A percentile compares a stretch with the other conserved stretches of the same genome.
These are phyloP conservation scores for Petrocephalus schoutedeni DNA, from an alignment of 2,797 vertebrate species.

Conservation along the genomic window DNA sequence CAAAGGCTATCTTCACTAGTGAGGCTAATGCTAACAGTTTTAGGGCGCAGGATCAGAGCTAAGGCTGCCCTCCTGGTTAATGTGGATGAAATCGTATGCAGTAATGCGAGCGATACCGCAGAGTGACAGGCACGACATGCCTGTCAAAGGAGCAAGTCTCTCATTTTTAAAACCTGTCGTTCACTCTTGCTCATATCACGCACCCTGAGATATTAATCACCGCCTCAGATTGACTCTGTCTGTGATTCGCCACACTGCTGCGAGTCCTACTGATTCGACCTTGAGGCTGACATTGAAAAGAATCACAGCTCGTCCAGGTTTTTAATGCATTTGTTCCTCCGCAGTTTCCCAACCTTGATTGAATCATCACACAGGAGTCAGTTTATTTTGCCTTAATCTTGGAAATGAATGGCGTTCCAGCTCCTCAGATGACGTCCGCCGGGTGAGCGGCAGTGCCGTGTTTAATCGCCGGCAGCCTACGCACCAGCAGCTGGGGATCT, in stretches of 20 bases:
- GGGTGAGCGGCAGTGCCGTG: background rate
- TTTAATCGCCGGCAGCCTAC: background rate
- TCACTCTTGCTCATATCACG: background rate
- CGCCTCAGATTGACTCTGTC: background rate
- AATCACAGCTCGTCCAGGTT: background rate
- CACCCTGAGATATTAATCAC: background rate
- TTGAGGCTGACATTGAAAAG: background rate
- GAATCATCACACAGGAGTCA: background rate
- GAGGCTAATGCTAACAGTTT: background rate
- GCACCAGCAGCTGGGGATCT: background rate
- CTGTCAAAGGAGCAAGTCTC: background rate
- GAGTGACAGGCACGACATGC: background rate
- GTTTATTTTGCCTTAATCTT: background rate
- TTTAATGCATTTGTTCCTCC: background rate
- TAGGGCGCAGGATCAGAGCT: background rate
- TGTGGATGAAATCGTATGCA: background rate
- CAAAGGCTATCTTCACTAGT: background rate
- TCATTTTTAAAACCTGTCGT: background rate
- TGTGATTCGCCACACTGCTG: background rate
- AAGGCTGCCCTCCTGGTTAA: background rate
- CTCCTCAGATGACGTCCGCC: background rate
- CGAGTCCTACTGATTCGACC: background rate
- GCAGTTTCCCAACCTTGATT: background rate
- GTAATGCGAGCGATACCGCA: background rate
- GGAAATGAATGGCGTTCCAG: background rate